phyloP scores from a whole-genome alignment of 1,140 invertebrate species.

The Aphaenogaster rudis region DNA sequence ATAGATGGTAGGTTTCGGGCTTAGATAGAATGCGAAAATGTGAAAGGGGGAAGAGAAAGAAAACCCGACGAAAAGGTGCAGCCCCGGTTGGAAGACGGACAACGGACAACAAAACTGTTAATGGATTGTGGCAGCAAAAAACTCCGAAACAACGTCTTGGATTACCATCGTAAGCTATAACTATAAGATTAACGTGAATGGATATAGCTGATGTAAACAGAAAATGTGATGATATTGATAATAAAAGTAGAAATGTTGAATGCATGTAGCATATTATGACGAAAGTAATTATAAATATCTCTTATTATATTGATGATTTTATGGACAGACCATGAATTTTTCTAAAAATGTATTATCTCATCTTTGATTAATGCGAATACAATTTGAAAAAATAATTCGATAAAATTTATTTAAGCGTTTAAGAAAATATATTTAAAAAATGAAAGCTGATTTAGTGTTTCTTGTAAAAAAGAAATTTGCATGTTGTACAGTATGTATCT shows the following conservation, averaged over 20 bases:
- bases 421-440: not conserved
- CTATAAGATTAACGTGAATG: not conserved
- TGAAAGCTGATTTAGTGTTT: not conserved
- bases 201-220: not conserved
- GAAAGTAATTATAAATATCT: not conserved
- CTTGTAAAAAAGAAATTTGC: not conserved
- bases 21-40: constrained; percentile 30
- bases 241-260: not conserved
- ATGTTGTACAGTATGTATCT: not conserved
- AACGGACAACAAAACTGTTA: constrained; percentile 69
- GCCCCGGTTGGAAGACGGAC: not conserved
- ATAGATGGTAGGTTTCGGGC: constrained; percentile 66
- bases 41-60: constrained; percentile 35
- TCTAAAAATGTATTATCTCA: not conserved
- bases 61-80: constrained; percentile 38
- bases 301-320: not conserved
- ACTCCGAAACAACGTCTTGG: constrained; percentile 25
- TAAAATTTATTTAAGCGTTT: not conserved
- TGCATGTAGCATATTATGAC: not conserved
- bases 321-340: not conserved
- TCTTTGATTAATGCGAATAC: not conserved
- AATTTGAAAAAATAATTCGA: not conserved
- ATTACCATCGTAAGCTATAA: constrained; percentile 49
- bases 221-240: not conserved
- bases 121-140: constrained; percentile 55